Conservation (phyloP, 2,113 vertebrate species). For the Bubalus kerabau region DNA sequence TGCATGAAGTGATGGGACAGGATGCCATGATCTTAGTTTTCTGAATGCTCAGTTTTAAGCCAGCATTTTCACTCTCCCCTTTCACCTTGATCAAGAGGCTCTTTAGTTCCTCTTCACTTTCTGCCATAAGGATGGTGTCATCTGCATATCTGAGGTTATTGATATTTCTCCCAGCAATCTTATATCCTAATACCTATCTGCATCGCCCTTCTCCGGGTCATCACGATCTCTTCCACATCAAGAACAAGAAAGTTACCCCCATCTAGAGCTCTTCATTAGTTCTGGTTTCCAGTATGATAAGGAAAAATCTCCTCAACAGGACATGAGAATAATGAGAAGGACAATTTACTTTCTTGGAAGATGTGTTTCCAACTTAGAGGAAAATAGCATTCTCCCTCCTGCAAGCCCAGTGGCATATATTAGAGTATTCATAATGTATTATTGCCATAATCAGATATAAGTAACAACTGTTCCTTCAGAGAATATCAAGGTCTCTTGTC, state of each 20-base stretch:
- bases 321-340: background rate
- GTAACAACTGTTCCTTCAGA: background rate
- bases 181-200: background rate
- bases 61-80: background rate
- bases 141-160: background rate
- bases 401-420: background rate
- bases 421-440: background rate
- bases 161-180: background rate
- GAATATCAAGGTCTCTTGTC: background rate
- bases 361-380: background rate
- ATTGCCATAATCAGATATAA: background rate
- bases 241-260: background rate
- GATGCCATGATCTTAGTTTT: background rate
- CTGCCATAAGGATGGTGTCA: background rate
- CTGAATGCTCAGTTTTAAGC: background rate
- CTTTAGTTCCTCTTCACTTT: background rate
- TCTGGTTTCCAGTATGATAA: background rate
- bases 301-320: background rate
- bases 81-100: background rate
- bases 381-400: background rate
- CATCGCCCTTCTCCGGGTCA: background rate
- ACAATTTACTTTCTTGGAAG: background rate
- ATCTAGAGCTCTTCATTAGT: background rate
- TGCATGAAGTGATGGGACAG: background rate
- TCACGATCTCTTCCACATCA: background rate